Base-by-base conservation (phyloP, 2,113 vertebrate genomes). In the Otocyon megalotis region DNA sequence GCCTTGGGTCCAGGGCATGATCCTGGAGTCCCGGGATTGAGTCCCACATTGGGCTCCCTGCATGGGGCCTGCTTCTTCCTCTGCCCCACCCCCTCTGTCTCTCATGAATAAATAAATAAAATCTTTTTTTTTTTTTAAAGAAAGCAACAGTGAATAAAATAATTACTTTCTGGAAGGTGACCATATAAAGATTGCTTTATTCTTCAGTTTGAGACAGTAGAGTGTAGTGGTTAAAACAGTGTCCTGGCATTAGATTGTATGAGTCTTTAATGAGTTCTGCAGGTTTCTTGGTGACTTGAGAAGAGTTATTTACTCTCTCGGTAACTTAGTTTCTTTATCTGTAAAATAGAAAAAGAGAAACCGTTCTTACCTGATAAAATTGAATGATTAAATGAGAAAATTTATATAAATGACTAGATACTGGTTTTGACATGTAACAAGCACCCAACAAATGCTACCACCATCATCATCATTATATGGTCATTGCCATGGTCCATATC, bases 121-220 rank as follows among this genome's bases (percentile, higher is more conserved):
- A 43, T 43, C 43, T 43, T 43, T 43, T 43, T 43, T 43, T 43
- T 43, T 43, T 43, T 43, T 43, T 43, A 43, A 43, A 74, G 63
- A 53, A 26, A 56, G 48, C 6, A 60, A 8, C 28, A 62, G 80
- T 71, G 50, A 72, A 22, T 54, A 58, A 63, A 22, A 60, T 17
- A 50, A 71, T 90, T 80, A 30, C 65, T 95, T 63, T 92, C 43
- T 93, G 60, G 58, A 77, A 81, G 48, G 48, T 13, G 48, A 96
- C 15, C 50, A 4, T 80, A 5, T 60, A 48, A 56, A 30, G 26
- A 16, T 20, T 48, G 9, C 28, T 65, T 79, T 63, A 9, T 72
- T 50, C 60, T 91, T 77, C 37, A 85, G 85, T 80, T 65, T 50
- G 67, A 86, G 50, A 54, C 74, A 43, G 2, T 48, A 56, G 20